Evolutionary conservation across 2,888 invertebrate species (phyloP), one percentile per base, ranked within the genome.

Genomic region (Acleris laterana): DNA sequence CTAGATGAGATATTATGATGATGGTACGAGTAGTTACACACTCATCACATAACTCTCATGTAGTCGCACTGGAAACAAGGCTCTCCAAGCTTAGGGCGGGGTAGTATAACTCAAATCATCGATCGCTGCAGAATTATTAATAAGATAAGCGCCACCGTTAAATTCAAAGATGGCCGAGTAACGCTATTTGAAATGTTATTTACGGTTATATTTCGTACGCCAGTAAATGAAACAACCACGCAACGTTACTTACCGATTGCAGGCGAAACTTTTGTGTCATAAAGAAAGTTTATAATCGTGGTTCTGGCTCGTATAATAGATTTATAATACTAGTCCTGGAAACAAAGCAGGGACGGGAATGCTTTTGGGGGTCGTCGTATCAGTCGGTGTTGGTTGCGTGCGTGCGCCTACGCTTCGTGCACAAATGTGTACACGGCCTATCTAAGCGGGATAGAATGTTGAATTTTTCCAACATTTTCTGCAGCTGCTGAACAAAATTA

Each of bases 401-500:
- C 56, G 46, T 25, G 19, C 5, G 50, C 17, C 20, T 5, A n/a
- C 5, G 19, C 48, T 17, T 20, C 22, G 44, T 32, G 48, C 61
- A 42, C 59, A 52, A 20, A 13, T 62, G 61, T 66, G 61, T 38
- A 61, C 57, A 48, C 48, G 19, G 66, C 57, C 56, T 52, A 52
- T 66, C 70, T 66, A 55, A 60, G 72, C 71, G 75, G 78, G 79
- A 78, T 78, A 75, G 75, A 78, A 81, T 79, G 78, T 79, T 70
- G 79, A 84, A 85, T 80, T 79, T 80, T 81, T 81, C 72, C 78
- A 73, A 80, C 84, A 82, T 87, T 87, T 82, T 80, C 81, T 79
- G 82, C 88, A 88, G 88, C 87, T 87, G 88, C 82, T 77, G 84
- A 78, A 79, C 79, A 77, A 80, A 85, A 85, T 84, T 83, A 70